Evolutionary conservation across 1,140 invertebrate genomes (phyloP).

Genomic region (Drosophila parvula): DNA sequence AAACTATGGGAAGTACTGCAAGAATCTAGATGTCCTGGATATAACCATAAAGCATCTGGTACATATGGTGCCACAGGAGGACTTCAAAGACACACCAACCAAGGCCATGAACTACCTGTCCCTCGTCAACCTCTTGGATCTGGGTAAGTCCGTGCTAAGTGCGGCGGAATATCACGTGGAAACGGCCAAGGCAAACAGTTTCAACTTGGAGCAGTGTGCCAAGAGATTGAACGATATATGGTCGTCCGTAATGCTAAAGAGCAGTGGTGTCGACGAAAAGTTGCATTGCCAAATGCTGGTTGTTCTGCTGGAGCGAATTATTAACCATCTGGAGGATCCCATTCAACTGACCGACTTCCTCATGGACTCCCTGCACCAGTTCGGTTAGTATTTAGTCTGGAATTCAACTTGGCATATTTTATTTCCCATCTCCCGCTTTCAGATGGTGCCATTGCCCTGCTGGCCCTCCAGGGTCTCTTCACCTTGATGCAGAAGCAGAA

Average conservation of each 20-base stretch:
- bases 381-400: slow-evolving; percentile 85
- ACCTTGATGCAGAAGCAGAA: slow-evolving; percentile 95
- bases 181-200: slow-evolving; percentile 33
- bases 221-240: slow-evolving; percentile 88
- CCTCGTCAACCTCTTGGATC: slow-evolving; percentile 86
- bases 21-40: slow-evolving; percentile 87
- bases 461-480: slow-evolving; percentile 97
- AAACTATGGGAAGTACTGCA: slow-evolving; percentile 87
- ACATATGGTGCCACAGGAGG: slow-evolving; percentile 76
- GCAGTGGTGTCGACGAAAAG: slow-evolving; percentile 86
- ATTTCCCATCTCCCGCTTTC: slow-evolving; percentile 31
- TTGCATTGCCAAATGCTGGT: slow-evolving; percentile 92
- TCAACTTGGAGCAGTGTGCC: slow-evolving; percentile 81
- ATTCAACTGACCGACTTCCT: slow-evolving; percentile 95
- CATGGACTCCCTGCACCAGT: slow-evolving; percentile 93
- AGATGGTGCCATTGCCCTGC: slow-evolving; percentile 93
- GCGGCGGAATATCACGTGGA: slow-evolving; percentile 43
- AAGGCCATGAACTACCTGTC: slow-evolving; percentile 88
- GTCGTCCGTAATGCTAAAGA: slow-evolving; percentile 89
- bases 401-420: background rate
- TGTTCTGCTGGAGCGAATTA: slow-evolving; percentile 92
- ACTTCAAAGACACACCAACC: slow-evolving; percentile 32
- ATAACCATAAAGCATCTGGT: slow-evolving; percentile 86
- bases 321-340: slow-evolving; percentile 92
- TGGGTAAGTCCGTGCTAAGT: slow-evolving; percentile 53